Percentiles rank a stretch among this genome's conserved stretches.
phyloP scores from a whole-genome alignment of 2,888 invertebrate genomes.

The Tiphia femorata region DNA sequence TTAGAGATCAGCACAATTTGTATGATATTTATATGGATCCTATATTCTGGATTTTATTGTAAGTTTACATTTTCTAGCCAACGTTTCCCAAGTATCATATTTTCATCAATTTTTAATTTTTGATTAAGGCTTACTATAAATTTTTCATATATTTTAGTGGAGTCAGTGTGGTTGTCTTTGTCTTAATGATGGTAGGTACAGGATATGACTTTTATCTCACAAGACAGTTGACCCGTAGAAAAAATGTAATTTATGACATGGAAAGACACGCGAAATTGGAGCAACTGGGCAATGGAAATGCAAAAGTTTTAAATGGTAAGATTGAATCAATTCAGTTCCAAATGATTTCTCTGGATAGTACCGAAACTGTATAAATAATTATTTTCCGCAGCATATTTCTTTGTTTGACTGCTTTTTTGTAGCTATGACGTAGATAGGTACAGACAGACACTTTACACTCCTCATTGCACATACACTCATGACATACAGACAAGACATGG shows the following conservation, averaged over 20 bases:
- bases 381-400: too few relatives aligned
- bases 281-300: conserved; percentile 48
- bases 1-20: conserved; percentile 77
- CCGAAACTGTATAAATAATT: too few relatives aligned
- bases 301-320: conserved; percentile 58
- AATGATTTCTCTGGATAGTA: too few relatives aligned
- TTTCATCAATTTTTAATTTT: too few relatives aligned
- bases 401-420: too few relatives aligned
- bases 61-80: too few relatives aligned
- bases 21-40: conserved; percentile 78
- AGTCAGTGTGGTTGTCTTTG: conserved; percentile 70
- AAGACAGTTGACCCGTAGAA: conserved; percentile 44
- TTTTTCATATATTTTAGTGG: conserved; percentile 68
- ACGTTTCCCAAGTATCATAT: too few relatives aligned
- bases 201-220: conserved; percentile 76
- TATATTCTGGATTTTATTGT: conserved; percentile 81
- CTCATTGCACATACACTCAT: conserved; percentile 4
- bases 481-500: conserved; percentile 37
- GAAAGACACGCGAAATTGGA: conserved; percentile 64
- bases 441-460: too few relatives aligned
- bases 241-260: conserved; percentile 55
- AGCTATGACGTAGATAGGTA: too few relatives aligned
- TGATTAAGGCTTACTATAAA: too few relatives aligned
- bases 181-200: conserved; percentile 77
- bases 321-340: too few relatives aligned